A percentile compares a stretch with the other conserved stretches of the same genome.
phyloP scores from a whole-genome alignment of 2,797 vertebrate genomes.

The Cossypha polioptera region DNA sequence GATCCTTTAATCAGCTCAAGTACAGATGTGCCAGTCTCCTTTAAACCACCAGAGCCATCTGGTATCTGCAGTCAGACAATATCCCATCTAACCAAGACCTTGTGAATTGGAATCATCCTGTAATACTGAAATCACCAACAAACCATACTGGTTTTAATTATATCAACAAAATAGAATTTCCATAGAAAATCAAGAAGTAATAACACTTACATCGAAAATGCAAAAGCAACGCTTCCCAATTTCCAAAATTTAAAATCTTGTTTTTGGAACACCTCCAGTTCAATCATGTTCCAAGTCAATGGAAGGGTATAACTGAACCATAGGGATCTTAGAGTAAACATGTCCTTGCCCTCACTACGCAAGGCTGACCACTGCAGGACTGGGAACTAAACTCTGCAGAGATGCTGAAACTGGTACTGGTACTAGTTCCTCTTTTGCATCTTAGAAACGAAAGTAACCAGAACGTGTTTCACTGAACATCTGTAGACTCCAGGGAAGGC shows the following conservation, averaged over 20 bases:
- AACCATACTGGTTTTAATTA: neutral
- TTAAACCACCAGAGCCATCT: neutral
- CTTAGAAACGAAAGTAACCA: neutral
- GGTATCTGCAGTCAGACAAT: neutral
- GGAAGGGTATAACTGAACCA: neutral
- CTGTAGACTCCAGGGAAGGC: neutral
- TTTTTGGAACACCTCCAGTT: neutral
- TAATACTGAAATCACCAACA: neutral
- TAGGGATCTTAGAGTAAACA: fast-evolving
- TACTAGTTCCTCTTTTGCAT: neutral
- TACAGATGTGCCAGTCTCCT: neutral
- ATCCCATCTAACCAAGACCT: neutral
- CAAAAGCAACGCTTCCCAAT: fast-evolving
- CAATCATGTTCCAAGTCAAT: neutral
- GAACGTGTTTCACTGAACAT: neutral
- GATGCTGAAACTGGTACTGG: neutral
- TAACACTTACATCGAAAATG: neutral
- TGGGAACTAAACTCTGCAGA: neutral
- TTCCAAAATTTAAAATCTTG: neutral
- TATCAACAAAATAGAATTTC: neutral
- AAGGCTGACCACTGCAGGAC: neutral
- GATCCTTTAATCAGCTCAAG: neutral
- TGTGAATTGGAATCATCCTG: neutral
- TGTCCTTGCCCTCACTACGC: fast-evolving
- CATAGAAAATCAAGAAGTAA: neutral